Conservation (phyloP, 2,797 vertebrate species). For the Steatocranus sp. region DNA sequence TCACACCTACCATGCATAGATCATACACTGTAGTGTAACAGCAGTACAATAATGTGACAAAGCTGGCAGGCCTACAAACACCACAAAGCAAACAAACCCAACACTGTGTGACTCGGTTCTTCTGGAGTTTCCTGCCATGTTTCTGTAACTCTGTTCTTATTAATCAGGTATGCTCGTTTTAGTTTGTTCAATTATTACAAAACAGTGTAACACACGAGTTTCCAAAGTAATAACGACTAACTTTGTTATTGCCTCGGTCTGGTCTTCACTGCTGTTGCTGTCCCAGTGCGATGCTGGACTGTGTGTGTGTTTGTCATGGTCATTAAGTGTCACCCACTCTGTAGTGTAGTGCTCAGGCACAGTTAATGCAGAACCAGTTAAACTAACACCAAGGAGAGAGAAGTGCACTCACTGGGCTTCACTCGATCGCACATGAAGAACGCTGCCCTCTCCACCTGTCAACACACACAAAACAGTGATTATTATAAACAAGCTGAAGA, state of each 20-base stretch:
- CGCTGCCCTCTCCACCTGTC: constrained; percentile 13
- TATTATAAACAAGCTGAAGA: not conserved
- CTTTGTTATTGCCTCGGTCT: not conserved
- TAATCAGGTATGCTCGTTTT: not conserved
- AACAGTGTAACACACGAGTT: not conserved
- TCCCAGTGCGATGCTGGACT: not conserved
- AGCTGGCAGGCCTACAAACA: rapidly evolving
- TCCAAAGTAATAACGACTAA: not conserved
- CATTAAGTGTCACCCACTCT: not conserved
- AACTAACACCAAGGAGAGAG: not conserved
- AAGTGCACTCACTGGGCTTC: constrained; percentile 57
- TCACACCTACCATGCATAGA: not conserved
- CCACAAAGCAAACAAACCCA: not conserved
- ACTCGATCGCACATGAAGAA: constrained; percentile 51
- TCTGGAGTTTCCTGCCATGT: not conserved
- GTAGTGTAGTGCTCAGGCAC: not conserved
- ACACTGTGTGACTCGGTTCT: not conserved
- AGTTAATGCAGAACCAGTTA: not conserved
- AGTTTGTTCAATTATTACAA: not conserved
- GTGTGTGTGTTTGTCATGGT: not conserved
- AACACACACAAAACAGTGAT: not conserved
- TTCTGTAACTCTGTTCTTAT: not conserved
- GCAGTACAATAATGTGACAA: not conserved
- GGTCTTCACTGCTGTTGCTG: not conserved
- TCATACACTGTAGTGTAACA: not conserved